A percentile compares a stretch with the other conserved stretches of the same genome.
phyloP scores from a whole-genome alignment of 2,113 vertebrate genomes.

The Seriola rivoliana region DNA sequence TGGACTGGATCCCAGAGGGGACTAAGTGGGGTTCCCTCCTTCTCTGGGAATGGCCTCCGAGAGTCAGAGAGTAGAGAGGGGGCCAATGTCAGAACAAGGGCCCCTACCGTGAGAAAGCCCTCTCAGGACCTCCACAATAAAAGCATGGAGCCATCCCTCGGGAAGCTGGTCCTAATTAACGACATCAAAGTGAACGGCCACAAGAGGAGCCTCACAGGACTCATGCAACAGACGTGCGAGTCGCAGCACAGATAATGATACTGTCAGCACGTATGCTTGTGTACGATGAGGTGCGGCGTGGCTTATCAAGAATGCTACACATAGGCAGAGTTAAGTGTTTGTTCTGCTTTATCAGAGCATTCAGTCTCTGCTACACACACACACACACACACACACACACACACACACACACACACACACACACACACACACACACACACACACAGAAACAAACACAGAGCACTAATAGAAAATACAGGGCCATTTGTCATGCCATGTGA shows the following conservation, averaged over 20 bases:
- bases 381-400: conserved; percentile 4
- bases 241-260: conserved; percentile 30
- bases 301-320: neutral
- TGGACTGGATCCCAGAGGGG: conserved; percentile 71
- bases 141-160: conserved; percentile 59
- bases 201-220: conserved; percentile 40
- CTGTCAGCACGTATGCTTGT: conserved; percentile 22
- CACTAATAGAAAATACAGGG: conserved; percentile 1
- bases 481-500: conserved; percentile 13
- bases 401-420: neutral
- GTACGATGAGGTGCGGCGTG: conserved; percentile 16
- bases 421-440: neutral
- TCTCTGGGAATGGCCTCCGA: conserved; percentile 61
- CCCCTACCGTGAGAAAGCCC: conserved; percentile 77
- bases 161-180: conserved; percentile 72
- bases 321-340: conserved; percentile 5
- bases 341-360: conserved; percentile 27
- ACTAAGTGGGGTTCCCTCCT: conserved; percentile 59
- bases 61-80: conserved; percentile 68
- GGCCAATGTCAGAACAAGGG: conserved; percentile 70
- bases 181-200: conserved; percentile 67
- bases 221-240: conserved; percentile 14
- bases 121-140: conserved; percentile 61
- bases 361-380: neutral
- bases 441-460: neutral